Evolutionary conservation across 2,113 vertebrate genomes (phyloP), one percentile per base, ranked within the genome.

Genomic region (Corythaixoides concolor): DNA sequence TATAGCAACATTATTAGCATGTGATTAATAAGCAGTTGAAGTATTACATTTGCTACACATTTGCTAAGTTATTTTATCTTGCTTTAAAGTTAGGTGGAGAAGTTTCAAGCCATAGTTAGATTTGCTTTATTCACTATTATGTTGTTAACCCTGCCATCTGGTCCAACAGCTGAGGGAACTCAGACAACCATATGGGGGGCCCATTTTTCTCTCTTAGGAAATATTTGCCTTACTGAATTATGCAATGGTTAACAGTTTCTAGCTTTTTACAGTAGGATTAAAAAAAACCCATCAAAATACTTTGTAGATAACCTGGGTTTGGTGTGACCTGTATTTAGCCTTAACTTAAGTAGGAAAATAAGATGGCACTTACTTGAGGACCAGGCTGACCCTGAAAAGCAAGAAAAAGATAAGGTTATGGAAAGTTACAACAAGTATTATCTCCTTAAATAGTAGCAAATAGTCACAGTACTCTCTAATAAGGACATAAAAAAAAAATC

Each of bases 361-460:
- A 94, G 39, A 80, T 77, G 15, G 64, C 81, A 97, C 98, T 98
- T 98, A 98, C 98, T 97, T 98, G 98, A 90, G 97, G 98, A 97
- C 98, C 98, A 52, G 98, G 98, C 50, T 98, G 98, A 97, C 98
- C 98, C 98, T 98, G 95, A 83, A 98, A 98, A 97, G 37, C 28
- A 89, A 97, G 79, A 95, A 88, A 97, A 75, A 66, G 35, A 94
- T 43, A 83, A 10, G 52, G 67, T 98, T 97, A 98, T 9, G 68
- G 67, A 89, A 94, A 64, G 39, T 50, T 86, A 53, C 69, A 68
- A 63, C 30, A 62, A 50, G 28, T 45, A 84, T 76, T 15, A 66
- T 62, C 49, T 76, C 76, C 43, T 64, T 56, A 67, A 82, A 83
- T 28, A 80, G 19, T 49, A 88, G 62, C 43, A 64, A 63, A 63